Evolutionary conservation across 2,797 vertebrate genomes (phyloP), one percentile per base, ranked within the genome.

Genomic region (Sardinella longiceps): DNA sequence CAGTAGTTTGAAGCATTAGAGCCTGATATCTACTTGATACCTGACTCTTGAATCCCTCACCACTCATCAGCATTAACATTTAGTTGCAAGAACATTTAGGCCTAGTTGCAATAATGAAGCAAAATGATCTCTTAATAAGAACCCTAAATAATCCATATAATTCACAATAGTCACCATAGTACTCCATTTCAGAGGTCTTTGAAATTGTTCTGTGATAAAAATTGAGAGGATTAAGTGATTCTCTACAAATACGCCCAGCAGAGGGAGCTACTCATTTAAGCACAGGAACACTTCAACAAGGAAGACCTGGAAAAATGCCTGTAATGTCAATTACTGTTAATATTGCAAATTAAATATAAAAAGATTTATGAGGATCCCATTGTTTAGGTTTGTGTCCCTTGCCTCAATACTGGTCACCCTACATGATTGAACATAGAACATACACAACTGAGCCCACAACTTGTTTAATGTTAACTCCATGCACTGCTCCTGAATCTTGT

Each of bases 251-350:
- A 88, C 86, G 85, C 84, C 93, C 93, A 94, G 92, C 85, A 94
- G 93, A 92, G 92, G 94, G 94, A 91, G 84, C 89, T 90, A 90
- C 88, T 90, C 84, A 3, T 89, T 37, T 53, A 51, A 53, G 81
- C 81, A 81, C 14, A 43, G 28, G 11, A 39, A n/a, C 33, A n/a
- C 20, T 37, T 25, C 5, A 3, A 37, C 18, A 63, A 25, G 39
- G 51, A 60, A 46, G n/a, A 50, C 28, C 25, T 25, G n/a, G 56
- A 25, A 43, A 39, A 77, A 1, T 18, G 39, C 70, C 30, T 74
- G 15, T 43, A 20, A 20, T 20, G 39, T 77, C 23, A 18, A 77
- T 18, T 23, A 3, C 18, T 77, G 37, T 18, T 23, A 7, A 39
- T 43, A 33, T 74, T 5, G 23, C 15, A 77, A 23, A 33, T 15